Conservation (phyloP, 1,140 invertebrate species). For the Pteromalus puparum region DNA sequence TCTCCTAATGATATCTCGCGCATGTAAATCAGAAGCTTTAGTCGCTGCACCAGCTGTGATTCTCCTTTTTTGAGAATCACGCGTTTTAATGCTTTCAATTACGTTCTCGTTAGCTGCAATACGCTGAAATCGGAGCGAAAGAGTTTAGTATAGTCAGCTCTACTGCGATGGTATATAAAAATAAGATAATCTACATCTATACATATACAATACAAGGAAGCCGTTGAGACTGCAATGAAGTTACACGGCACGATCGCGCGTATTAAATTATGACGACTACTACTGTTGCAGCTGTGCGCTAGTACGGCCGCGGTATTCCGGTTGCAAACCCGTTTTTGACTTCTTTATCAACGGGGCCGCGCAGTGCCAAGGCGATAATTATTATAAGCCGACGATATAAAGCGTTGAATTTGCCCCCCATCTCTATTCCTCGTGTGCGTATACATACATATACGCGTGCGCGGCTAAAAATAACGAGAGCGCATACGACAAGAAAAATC, state of each 20-base stretch:
- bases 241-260: background rate
- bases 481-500: background rate
- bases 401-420: background rate
- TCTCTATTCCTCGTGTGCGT: background rate
- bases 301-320: background rate
- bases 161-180: background rate
- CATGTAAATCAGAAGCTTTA: constrained; percentile 13
- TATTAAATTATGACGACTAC: constrained; percentile 1
- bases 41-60: background rate
- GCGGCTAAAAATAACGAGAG: background rate
- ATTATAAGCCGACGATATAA: background rate
- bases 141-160: background rate
- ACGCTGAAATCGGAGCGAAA: background rate
- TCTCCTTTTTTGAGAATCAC: background rate
- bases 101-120: background rate
- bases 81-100: background rate
- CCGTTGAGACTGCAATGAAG: background rate
- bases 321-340: constrained; percentile 5
- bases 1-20: constrained; percentile 32
- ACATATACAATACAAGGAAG: background rate
- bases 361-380: constrained; percentile 16
- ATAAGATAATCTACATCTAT: background rate
- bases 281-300: background rate
- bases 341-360: constrained; percentile 3
- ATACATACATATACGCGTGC: background rate